phyloP scores from a whole-genome alignment of 2,888 invertebrate genomes.

The Melieria picta region DNA sequence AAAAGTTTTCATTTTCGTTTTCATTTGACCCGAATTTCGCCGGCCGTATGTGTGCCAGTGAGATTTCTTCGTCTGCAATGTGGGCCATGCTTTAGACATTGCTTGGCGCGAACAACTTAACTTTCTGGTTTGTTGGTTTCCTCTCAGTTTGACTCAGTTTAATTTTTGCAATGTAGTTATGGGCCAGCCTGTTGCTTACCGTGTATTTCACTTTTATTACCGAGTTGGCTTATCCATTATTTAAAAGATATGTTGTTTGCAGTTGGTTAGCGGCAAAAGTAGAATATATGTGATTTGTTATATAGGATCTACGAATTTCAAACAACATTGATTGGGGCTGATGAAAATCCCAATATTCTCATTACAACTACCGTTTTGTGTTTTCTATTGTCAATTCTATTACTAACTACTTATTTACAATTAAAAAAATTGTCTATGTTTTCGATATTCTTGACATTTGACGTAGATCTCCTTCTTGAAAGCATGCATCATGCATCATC shows the following conservation, averaged over 20 bases:
- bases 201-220: constrained; percentile 51
- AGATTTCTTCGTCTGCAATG: constrained; percentile 36
- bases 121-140: constrained; percentile 16
- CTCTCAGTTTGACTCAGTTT: constrained; percentile 18
- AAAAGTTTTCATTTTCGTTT: constrained; percentile 58
- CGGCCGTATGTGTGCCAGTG: constrained; percentile 50
- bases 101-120: constrained; percentile 22
- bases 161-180: neutral
- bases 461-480: too few species aligned
- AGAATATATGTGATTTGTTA: constrained; percentile 16
- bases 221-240: constrained; percentile 34
- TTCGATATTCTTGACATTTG: too few species aligned
- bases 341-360: too few species aligned
- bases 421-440: too few species aligned
- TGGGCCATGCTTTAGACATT: constrained; percentile 8
- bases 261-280: constrained; percentile 35
- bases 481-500: too few species aligned
- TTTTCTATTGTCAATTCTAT: too few species aligned
- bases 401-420: too few species aligned
- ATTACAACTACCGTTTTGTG: too few species aligned
- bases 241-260: constrained; percentile 22
- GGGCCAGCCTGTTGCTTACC: constrained; percentile 9
- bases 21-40: constrained; percentile 63
- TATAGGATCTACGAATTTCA: too few species aligned
- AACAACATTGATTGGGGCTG: too few species aligned